Evolutionary conservation across 2,888 invertebrate genomes (phyloP).

Genomic region (Callimorpha dominula): DNA sequence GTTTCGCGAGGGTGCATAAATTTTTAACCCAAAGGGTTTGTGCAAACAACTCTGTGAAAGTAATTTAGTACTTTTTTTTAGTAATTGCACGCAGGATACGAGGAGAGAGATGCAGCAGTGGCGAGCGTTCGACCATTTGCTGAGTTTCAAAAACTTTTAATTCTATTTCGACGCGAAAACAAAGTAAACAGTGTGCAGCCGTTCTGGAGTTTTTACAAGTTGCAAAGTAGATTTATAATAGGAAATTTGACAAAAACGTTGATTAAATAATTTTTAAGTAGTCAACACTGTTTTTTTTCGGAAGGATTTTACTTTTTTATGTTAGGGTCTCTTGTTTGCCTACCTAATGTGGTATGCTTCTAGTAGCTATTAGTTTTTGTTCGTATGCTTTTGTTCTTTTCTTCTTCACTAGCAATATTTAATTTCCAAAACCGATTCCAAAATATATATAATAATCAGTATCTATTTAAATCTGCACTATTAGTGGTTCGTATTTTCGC

Average conservation of each 20-base stretch:
- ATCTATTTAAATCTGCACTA: too few relatives aligned
- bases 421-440: background rate
- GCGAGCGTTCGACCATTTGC: constrained; percentile 46
- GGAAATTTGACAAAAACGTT: constrained; percentile 48
- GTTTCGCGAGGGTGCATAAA: constrained; percentile 81
- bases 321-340: background rate
- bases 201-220: constrained; percentile 62
- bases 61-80: constrained; percentile 65
- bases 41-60: constrained; percentile 69
- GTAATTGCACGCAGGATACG: constrained; percentile 63
- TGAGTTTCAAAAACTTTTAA: constrained; percentile 69
- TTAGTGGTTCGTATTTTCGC: too few relatives aligned
- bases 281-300: background rate
- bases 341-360: background rate
- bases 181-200: constrained; percentile 68
- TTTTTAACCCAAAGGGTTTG: constrained; percentile 80
- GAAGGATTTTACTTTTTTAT: background rate
- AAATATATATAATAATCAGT: too few relatives aligned
- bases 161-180: constrained; percentile 68
- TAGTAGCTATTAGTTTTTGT: background rate
- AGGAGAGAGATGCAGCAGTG: constrained; percentile 45
- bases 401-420: background rate
- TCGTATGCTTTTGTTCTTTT: too few relatives aligned
- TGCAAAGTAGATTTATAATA: constrained; percentile 69
- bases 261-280: constrained; percentile 2